Evolutionary conservation across 2,113 vertebrate genomes (phyloP), one percentile per base, ranked within the genome.

Genomic region (Macrotus californicus): DNA sequence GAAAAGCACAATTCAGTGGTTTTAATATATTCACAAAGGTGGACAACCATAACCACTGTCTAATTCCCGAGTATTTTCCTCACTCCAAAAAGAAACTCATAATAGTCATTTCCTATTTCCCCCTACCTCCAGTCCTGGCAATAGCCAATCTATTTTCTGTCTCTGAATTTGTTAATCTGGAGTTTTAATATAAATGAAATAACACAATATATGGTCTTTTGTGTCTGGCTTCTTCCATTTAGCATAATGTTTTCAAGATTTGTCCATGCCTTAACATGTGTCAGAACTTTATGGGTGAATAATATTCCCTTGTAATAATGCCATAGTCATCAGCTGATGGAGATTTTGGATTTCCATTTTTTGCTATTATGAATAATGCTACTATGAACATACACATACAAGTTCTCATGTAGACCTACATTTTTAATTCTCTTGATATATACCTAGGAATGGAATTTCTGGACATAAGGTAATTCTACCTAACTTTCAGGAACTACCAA

Each of bases 61-160:
- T 73, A 61, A 91, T 94, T 94, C 36, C 41, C 70, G 14, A 83
- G 89, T 93, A 73, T 66, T 86, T 93, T 89, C 90, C 70, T 75
- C 46, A 72, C 18, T 39, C 72, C 39, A 34, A n/a, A 86, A 92
- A 91, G 15, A 95, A 94, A 36, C 5, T 4, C 4, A 69, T 75
- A 93, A 66, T 36, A 39, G 19, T 66, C 66, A 59, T 21, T 19
- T 29, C 22, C 11, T 46, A 54, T 56, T 66, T 52, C 24, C 14
- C 11, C 79, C 31, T 91, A n/a, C 19, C 36, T 84, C 41, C n/a
- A 87, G 31, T 16, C 21, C 12, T 48, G 26, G 29, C 43, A 79
- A 16, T 12, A 9, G 21, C 48, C 50, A 73, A 5, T 26, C 69
- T 80, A 64, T 29, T 91, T 92, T 75, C 39, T 91, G 7, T 50